A percentile compares a stretch with the other conserved stretches of the same genome.
Conservation (phyloP, 2,113 vertebrate genomes). For the Hiodon tergisus region DNA sequence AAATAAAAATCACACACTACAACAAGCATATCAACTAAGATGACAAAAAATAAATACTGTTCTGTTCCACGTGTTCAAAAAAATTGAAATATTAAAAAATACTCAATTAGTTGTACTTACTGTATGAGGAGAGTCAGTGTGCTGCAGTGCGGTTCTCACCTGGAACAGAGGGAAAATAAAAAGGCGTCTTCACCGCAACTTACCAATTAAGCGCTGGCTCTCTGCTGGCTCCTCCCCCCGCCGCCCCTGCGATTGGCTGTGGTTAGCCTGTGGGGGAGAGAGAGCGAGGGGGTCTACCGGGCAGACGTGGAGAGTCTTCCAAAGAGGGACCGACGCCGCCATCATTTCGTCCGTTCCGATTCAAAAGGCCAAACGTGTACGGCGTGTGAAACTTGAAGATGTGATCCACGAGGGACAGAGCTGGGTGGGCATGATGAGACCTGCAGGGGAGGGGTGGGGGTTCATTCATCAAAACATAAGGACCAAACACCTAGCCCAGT, state of each 20-base stretch:
- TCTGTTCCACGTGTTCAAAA: not conserved
- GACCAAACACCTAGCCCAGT: not conserved
- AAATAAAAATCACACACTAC: conserved; percentile 8
- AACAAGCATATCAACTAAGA: not conserved
- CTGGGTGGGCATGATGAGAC: conserved; percentile 69
- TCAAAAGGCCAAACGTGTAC: conserved; percentile 60
- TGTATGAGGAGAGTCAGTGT: conserved; percentile 69
- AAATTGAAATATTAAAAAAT: conserved; percentile 34
- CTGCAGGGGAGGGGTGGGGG: conserved; percentile 47
- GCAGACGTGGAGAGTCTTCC: conserved; percentile 69
- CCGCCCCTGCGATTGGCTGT: conserved; percentile 75
- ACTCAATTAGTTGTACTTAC: conserved; percentile 67
- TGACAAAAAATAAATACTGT: not conserved
- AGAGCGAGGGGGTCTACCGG: conserved; percentile 74
- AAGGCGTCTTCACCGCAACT: conserved; percentile 70
- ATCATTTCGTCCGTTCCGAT: conserved; percentile 64
- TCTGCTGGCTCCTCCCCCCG: conserved; percentile 76
- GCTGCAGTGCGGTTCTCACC: conserved; percentile 76
- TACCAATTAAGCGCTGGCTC: conserved; percentile 77
- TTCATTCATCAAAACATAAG: conserved; percentile 13
- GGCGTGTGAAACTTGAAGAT: conserved; percentile 57
- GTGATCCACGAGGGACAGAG: conserved; percentile 68
- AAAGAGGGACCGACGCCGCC: conserved; percentile 68
- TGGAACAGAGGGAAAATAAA: conserved; percentile 74
- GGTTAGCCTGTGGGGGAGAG: conserved; percentile 78